These are phyloP conservation scores for Drosophila buzzatii DNA, from an alignment of 2,888 invertebrate genomes.

Conservation along the genomic window DNA sequence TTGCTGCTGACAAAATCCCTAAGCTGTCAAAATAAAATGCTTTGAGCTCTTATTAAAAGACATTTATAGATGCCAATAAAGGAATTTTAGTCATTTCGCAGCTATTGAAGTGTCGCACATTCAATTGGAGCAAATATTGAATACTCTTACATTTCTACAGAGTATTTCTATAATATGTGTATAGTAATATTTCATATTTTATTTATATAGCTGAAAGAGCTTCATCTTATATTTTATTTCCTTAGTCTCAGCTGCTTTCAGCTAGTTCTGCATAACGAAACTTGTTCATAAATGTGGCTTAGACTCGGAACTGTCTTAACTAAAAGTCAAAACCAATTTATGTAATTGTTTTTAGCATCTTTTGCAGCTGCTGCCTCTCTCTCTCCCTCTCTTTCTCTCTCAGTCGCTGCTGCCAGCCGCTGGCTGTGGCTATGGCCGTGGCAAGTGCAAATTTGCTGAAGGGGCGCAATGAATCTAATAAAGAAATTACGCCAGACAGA, in stretches of 20 bases:
- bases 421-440: not conserved
- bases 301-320: not conserved
- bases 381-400: too few species aligned
- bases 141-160: constrained; percentile 4
- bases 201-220: too few species aligned
- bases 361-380: constrained; percentile 19
- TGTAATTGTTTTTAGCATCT: constrained; percentile 73
- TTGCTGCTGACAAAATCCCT: not conserved
- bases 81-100: constrained; percentile 2
- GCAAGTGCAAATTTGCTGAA: constrained; percentile 50
- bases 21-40: not conserved
- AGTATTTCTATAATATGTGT: not conserved
- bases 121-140: not conserved
- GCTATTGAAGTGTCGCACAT: not conserved
- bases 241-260: not conserved
- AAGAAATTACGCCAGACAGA: constrained; percentile 74
- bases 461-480: constrained; percentile 73
- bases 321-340: constrained; percentile 61
- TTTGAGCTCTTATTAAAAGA: not conserved
- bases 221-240: not conserved
- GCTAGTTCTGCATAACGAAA: not conserved
- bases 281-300: constrained; percentile 5
- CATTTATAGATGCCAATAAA: not conserved
- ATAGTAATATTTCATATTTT: too few species aligned
- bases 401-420: not conserved